Evolutionary conservation across 2,113 vertebrate species (phyloP).

Genomic region (Marmota flaviventris): DNA sequence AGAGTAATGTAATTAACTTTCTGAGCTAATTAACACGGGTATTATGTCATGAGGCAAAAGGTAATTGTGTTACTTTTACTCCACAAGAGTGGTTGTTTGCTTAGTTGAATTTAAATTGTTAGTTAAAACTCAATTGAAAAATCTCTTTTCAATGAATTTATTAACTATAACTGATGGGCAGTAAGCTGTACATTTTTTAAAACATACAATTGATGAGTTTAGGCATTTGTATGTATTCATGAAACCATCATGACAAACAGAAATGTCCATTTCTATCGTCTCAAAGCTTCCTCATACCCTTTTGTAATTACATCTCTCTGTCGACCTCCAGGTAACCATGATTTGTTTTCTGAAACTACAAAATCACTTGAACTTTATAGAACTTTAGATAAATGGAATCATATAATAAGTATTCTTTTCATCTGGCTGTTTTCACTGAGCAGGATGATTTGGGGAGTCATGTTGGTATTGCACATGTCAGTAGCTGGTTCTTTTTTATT

Average conservation of each 20-base stretch:
- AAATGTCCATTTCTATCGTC: neutral
- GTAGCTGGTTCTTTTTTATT: neutral
- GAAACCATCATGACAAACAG: neutral
- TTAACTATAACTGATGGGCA: neutral
- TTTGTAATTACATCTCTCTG: neutral
- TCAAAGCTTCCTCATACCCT: neutral
- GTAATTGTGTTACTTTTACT: neutral
- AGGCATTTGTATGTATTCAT: neutral
- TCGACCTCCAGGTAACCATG: neutral
- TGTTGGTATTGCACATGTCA: neutral
- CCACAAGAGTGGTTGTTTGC: neutral
- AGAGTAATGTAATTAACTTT: neutral
- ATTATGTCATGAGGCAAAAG: neutral
- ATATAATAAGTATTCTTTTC: neutral
- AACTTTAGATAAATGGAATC: constrained; percentile 5
- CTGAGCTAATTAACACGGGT: neutral
- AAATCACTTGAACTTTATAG: constrained; percentile 31
- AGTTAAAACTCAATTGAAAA: neutral
- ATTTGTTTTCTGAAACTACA: neutral
- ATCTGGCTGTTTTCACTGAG: neutral
- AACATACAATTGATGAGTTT: neutral
- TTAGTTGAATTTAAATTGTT: neutral
- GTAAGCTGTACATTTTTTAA: neutral
- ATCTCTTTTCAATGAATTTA: neutral
- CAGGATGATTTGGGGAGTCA: neutral